These are phyloP conservation scores for Pipistrellus pipistrellus DNA, from an alignment of 2,797 vertebrate genomes.

Conservation along the genomic window DNA sequence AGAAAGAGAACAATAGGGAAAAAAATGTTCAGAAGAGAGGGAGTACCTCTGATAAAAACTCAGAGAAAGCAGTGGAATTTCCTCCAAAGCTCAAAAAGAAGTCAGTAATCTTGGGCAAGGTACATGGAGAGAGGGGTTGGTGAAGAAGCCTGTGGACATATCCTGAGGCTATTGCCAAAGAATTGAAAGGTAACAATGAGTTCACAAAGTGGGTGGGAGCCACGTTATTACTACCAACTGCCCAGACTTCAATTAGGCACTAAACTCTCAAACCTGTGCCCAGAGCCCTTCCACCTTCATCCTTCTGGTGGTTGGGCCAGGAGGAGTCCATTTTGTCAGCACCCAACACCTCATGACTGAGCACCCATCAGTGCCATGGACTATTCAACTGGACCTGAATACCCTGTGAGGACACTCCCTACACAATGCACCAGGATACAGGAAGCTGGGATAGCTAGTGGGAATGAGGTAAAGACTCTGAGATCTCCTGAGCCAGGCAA, in stretches of 20 bases:
- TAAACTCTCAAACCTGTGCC: not conserved
- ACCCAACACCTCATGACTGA: not conserved
- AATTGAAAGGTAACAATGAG: not conserved
- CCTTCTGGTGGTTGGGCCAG: not conserved
- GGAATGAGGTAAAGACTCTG: not conserved
- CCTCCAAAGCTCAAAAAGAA: conserved; percentile 11
- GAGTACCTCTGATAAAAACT: not conserved
- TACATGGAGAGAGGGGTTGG: accelerated
- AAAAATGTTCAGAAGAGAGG: conserved; percentile 20
- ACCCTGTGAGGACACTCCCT: not conserved
- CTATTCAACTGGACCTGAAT: not conserved
- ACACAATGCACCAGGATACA: not conserved
- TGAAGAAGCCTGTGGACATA: not conserved
- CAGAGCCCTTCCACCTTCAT: not conserved
- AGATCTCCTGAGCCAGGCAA: not conserved
- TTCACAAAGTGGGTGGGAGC: not conserved
- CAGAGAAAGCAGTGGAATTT: not conserved
- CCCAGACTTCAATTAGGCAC: not conserved
- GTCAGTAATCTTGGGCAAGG: not conserved
- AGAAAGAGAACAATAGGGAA: conserved; percentile 2
- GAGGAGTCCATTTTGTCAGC: not conserved
- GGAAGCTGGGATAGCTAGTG: not conserved
- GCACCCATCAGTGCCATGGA: not conserved
- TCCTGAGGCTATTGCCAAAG: not conserved
- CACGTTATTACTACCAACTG: not conserved